These are phyloP conservation scores for Petrocephalus schoutedeni DNA, from an alignment of 2,797 vertebrate species.

Conservation along the genomic window DNA sequence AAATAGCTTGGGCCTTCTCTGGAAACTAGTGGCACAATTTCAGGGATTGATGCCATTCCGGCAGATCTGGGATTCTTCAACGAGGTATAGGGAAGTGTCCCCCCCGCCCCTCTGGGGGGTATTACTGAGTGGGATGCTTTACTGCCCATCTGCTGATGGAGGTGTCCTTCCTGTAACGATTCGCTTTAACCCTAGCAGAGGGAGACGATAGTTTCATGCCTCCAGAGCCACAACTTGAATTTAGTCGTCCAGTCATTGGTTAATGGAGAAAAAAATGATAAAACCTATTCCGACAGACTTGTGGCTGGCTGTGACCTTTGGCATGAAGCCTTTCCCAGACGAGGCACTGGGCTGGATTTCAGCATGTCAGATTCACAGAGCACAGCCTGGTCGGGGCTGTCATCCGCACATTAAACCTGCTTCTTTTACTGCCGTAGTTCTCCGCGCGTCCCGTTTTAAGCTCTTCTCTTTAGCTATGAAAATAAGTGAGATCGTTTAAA, in stretches of 20 bases:
- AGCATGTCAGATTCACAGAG: background rate
- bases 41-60: background rate
- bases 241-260: background rate
- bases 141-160: background rate
- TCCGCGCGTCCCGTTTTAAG: background rate
- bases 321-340: background rate
- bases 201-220: background rate
- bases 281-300: background rate
- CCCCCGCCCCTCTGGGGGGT: background rate
- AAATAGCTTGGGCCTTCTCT: background rate
- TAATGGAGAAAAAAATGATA: background rate
- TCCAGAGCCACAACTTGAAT: background rate
- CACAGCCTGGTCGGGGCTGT: background rate
- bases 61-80: slow-evolving; percentile 9
- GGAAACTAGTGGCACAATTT: background rate
- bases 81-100: background rate
- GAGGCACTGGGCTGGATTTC: background rate
- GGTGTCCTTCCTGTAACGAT: background rate
- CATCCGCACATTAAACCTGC: background rate
- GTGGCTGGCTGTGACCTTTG: background rate
- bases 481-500: background rate
- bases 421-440: background rate
- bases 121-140: background rate
- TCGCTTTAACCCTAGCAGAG: background rate
- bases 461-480: background rate